A percentile compares a stretch with the other conserved stretches of the same genome.
Evolutionary conservation across 2,797 vertebrate genomes (phyloP).

Genomic region (Brotula barbata): DNA sequence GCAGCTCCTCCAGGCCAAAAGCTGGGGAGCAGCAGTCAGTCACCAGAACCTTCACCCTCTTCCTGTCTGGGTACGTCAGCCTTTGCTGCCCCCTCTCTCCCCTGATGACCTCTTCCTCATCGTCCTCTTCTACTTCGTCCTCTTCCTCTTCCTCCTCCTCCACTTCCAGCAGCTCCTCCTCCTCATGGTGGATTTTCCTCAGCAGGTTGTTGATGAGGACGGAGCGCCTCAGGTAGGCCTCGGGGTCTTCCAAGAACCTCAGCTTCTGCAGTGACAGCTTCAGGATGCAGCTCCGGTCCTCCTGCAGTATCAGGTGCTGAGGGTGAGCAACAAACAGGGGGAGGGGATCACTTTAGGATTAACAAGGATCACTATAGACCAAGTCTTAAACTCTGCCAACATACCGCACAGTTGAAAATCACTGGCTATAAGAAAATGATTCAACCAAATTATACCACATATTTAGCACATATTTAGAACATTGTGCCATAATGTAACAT

Average conservation of each 20-base stretch:
- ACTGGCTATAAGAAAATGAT: too few species aligned
- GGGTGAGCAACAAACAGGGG: neutral
- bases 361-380: too few species aligned
- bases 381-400: too few species aligned
- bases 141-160: constrained; percentile 79
- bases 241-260: constrained; percentile 94
- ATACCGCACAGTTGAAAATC: too few species aligned
- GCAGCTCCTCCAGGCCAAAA: constrained; percentile 87
- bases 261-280: constrained; percentile 97
- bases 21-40: constrained; percentile 87
- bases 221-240: constrained; percentile 92
- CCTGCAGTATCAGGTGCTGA: constrained; percentile 93
- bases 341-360: neutral
- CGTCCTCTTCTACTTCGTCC: constrained; percentile 82
- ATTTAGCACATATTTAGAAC: too few species aligned
- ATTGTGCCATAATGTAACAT: too few species aligned
- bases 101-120: constrained; percentile 72
- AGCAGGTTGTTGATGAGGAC: constrained; percentile 99
- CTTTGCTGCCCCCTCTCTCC: constrained; percentile 79
- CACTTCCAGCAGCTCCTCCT: constrained; percentile 75
- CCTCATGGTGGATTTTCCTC: constrained; percentile 89
- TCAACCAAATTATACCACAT: too few species aligned
- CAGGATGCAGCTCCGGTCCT: constrained; percentile 95
- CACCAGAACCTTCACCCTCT: constrained; percentile 92
- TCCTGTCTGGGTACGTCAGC: constrained; percentile 80